These are phyloP conservation scores for Lasaia peninsularis DNA, from an alignment of 1,140 invertebrate species.

Conservation along the genomic window DNA sequence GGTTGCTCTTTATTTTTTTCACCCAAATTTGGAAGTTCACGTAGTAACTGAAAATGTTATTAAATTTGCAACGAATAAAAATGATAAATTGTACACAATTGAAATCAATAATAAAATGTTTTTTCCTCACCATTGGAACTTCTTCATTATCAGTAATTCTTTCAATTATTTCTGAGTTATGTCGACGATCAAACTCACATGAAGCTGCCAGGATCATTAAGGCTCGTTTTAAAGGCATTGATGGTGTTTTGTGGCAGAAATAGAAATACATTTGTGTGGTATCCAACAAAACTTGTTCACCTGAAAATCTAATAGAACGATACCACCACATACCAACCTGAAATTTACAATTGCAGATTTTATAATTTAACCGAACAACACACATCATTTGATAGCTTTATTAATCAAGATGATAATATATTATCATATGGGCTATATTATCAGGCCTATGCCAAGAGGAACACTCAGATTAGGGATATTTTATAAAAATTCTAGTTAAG, in stretches of 20 bases:
- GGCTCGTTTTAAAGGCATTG: conserved; percentile 95
- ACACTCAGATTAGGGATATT: no score
- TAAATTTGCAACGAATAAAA: background rate
- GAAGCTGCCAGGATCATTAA: conserved; percentile 98
- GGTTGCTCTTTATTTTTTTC: conserved; percentile 98
- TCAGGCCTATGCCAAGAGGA: no score
- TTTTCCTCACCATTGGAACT: conserved; percentile 88
- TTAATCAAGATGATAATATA: no score
- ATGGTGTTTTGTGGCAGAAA: conserved; percentile 96
- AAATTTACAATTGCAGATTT: conserved; percentile 28
- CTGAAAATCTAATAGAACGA: conserved; percentile 96
- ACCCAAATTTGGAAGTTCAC: conserved; percentile 91
- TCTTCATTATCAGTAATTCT: conserved; percentile 96
- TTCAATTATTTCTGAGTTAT: conserved; percentile 96
- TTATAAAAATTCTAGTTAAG: no score
- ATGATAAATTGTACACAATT: background rate
- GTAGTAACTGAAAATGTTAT: conserved; percentile 85
- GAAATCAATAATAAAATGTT: no score
- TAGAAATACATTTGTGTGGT: conserved; percentile 97
- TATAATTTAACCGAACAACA: background rate
- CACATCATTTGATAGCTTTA: no score
- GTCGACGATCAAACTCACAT: conserved; percentile 95
- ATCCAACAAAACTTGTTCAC: conserved; percentile 95
- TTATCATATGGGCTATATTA: no score
- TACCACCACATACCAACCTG: conserved; percentile 99